phyloP scores from a whole-genome alignment of 37 sponge, comb jelly and placozoan species.

The Beroe forskalii region DNA sequence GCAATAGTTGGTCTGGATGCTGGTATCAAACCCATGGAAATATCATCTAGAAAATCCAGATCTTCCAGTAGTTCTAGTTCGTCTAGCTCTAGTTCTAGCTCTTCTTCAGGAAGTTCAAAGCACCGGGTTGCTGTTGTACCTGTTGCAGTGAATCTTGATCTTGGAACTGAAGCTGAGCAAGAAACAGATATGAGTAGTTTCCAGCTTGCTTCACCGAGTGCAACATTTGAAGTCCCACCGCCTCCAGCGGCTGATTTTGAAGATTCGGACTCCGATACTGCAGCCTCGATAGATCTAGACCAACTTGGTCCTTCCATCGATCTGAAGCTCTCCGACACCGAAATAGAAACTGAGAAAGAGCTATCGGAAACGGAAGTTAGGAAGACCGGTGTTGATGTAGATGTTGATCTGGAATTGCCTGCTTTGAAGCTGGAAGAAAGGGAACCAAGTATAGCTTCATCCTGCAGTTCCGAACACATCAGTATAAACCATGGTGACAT shows the following conservation, averaged over 20 bases:
- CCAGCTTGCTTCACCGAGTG: too few species aligned
- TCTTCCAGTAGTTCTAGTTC: too few species aligned
- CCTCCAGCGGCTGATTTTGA: neutral
- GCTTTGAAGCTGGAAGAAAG: too few species aligned
- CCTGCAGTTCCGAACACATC: neutral
- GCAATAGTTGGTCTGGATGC: neutral
- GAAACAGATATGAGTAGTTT: too few species aligned
- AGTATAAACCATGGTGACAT: neutral
- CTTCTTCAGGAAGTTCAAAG: neutral
- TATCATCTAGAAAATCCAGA: neutral
- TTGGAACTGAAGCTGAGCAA: neutral
- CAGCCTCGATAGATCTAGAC: neutral
- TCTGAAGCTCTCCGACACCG: neutral
- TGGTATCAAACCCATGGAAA: neutral
- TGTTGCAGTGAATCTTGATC: neutral
- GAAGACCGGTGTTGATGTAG: neutral
- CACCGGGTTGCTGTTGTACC: neutral
- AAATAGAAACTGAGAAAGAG: neutral
- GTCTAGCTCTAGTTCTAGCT: too few species aligned
- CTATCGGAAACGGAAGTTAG: neutral
- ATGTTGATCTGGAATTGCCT: neutral
- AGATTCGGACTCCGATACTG: neutral
- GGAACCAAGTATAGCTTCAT: too few species aligned
- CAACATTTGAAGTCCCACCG: neutral
- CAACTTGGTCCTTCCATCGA: neutral